Evolutionary conservation across 2,113 vertebrate genomes (phyloP), one percentile per base, ranked within the genome.

Genomic region (Brachypteracias leptosomus): DNA sequence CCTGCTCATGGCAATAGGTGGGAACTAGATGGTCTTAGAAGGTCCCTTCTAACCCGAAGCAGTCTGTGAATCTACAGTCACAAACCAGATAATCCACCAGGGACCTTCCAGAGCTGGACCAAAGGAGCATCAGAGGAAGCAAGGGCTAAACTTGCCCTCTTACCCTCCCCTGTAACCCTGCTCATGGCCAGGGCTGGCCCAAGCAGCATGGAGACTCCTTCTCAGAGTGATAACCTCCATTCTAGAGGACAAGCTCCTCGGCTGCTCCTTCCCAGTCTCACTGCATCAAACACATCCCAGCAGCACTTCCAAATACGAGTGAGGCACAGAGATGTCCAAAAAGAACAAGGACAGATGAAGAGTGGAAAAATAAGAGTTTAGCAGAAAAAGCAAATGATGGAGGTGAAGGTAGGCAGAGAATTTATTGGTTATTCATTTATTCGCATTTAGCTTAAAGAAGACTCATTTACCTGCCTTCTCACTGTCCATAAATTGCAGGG

Each of bases 231-330:
- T 29, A 10, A 33, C 58, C 33, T 75, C 31, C 66, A 26, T 57
- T 5, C 4, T 4, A 44, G 55, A 44, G n/a, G 18, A 46, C 3
- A 3, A 4, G 2, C 46, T 33, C 2, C 38, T 8, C 15, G 6
- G 13, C 52, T 58, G 58, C 38, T 38, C 62, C 58, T 54, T 42
- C 68, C 86, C 86, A 5, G 15, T 4, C 46, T 6, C 28, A 42
- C 70, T 85, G 31, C 82, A 16, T 31, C 71, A 40, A 4, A 33
- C 24, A 42, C 24, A 42, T 4, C 11, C 72, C 5, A 3, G 26
- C 76, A 83, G 80, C 25, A 0, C 54, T 7, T 72, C 57, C 88
- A 33, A 1, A 9, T 0, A 0, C 0, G 3, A 33, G 58, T 21
- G 29, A 67, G 16, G 46, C 10, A 20, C 57, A 28, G 35, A 1